These are phyloP conservation scores for Pemphigus obesinymphae DNA, from an alignment of 1,140 invertebrate species.

Conservation along the genomic window DNA sequence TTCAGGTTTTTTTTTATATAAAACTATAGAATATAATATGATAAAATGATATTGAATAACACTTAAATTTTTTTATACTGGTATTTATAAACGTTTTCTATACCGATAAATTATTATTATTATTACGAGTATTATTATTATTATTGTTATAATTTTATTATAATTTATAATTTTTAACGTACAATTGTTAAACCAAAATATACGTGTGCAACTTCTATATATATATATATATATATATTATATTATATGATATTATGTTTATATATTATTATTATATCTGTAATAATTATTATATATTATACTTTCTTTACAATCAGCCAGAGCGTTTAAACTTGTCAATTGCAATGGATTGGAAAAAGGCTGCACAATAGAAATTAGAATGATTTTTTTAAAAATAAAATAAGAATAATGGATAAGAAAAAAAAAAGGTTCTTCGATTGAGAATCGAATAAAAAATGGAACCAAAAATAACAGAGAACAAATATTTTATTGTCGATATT, in stretches of 20 bases:
- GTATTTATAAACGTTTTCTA: slow-evolving; percentile 15
- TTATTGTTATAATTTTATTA: not conserved
- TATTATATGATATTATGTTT: not conserved
- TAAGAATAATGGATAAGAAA: not conserved
- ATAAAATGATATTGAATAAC: not conserved
- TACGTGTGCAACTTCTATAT: not conserved
- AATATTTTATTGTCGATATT: not conserved
- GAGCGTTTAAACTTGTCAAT: slow-evolving; percentile 26
- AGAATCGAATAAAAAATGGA: not conserved
- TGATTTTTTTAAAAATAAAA: not conserved
- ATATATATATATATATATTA: not conserved
- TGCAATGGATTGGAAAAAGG: slow-evolving; percentile 32
- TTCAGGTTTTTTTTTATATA: slow-evolving; percentile 19
- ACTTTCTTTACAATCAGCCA: slow-evolving; percentile 20
- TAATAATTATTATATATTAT: not conserved
- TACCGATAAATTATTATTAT: not conserved
- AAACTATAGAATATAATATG: not conserved
- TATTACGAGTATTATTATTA: not conserved
- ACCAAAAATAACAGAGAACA: not conserved
- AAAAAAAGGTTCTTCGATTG: not conserved
- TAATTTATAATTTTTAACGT: not conserved
- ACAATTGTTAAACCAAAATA: not conserved
- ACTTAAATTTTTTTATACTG: not conserved
- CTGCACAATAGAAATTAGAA: slow-evolving; percentile 17
- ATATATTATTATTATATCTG: not conserved